Conservation (phyloP, 2,113 vertebrate genomes). For the Spea multiplicata region DNA sequence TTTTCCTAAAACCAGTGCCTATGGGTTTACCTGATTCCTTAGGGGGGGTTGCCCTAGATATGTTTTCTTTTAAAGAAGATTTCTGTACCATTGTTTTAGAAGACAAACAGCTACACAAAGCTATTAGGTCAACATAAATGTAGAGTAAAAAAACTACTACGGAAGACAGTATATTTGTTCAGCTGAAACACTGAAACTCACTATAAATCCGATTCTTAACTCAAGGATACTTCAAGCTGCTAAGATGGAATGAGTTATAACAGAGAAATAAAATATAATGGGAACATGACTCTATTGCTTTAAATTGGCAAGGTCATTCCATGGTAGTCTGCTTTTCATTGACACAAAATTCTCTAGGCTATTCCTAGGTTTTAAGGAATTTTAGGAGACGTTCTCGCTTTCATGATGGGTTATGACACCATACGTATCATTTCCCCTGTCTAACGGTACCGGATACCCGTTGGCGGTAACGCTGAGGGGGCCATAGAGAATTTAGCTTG, state of each 20-base stretch:
- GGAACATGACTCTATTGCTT: constrained; percentile 35
- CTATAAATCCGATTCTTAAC: constrained; percentile 33
- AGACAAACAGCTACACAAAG: background rate
- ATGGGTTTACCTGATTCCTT: background rate
- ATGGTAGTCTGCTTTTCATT: constrained; percentile 45
- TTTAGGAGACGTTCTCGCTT: constrained; percentile 55
- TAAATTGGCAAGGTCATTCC: constrained; percentile 51
- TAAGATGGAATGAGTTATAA: constrained; percentile 35
- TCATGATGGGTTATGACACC: constrained; percentile 56
- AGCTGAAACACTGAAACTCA: constrained; percentile 22
- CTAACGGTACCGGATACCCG: constrained; percentile 54
- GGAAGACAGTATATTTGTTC: constrained; percentile 15
- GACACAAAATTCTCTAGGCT: constrained; percentile 50
- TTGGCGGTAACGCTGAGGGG: constrained; percentile 54
- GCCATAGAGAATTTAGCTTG: constrained; percentile 50
- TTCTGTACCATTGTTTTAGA: constrained; percentile 10
- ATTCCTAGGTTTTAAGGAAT: constrained; percentile 50
- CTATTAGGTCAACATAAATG: constrained; percentile 1
- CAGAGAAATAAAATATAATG: constrained; percentile 48
- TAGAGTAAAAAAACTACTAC: constrained; percentile 12
- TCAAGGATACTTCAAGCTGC: constrained; percentile 24
- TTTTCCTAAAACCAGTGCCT: background rate
- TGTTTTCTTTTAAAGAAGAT: background rate
- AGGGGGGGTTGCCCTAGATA: constrained; percentile 1
- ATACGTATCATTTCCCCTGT: constrained; percentile 49